phyloP scores from a whole-genome alignment of 2,113 vertebrate species.

The Pseudopodoces humilis region DNA sequence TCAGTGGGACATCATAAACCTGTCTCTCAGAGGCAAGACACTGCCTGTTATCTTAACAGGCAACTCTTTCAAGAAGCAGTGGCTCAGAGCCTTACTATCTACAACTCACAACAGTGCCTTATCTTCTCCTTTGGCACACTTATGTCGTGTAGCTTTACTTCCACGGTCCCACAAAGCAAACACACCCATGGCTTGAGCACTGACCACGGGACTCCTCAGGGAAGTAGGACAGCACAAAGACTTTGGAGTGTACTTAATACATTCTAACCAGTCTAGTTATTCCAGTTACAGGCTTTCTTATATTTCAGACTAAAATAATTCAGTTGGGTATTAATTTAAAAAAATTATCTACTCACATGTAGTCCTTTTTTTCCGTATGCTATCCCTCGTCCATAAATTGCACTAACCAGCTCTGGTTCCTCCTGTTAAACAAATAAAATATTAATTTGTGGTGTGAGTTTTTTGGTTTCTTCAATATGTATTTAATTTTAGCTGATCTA shows the following conservation, averaged over 20 bases:
- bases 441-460: background rate
- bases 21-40: background rate
- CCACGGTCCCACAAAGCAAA: background rate
- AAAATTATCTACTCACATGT: slow-evolving; percentile 80
- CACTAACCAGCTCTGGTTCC: slow-evolving; percentile 94
- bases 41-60: background rate
- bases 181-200: rapidly evolving
- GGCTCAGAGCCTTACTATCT: background rate
- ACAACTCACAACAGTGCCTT: background rate
- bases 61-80: background rate
- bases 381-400: slow-evolving; percentile 95
- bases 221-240: background rate
- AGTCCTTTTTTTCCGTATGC: slow-evolving; percentile 96
- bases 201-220: background rate
- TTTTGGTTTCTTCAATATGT: background rate
- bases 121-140: background rate
- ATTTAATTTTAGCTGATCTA: background rate
- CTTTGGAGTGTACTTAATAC: background rate
- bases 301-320: background rate
- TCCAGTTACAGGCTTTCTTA: background rate
- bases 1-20: background rate
- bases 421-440: slow-evolving; percentile 76
- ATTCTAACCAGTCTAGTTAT: background rate
- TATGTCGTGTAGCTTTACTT: background rate
- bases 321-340: background rate